Evolutionary conservation across 2,888 invertebrate genomes (phyloP).

Genomic region (Nemotelus nigrinus): DNA sequence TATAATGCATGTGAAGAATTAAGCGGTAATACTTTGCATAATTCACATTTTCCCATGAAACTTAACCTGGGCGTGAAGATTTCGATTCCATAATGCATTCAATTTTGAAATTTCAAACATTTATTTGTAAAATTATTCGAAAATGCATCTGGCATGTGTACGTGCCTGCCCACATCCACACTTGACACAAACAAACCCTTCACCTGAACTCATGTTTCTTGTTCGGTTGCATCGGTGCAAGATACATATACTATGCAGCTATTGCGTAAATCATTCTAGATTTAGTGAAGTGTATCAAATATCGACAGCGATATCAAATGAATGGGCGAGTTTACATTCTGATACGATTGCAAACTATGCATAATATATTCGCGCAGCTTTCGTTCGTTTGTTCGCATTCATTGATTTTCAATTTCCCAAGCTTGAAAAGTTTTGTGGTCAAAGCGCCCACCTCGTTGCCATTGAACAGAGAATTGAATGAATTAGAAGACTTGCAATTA

Average conservation of each 20-base stretch:
- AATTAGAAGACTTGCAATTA: too few relatives aligned
- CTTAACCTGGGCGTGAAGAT: too few relatives aligned
- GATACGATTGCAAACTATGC: too few relatives aligned
- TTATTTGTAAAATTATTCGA: too few relatives aligned
- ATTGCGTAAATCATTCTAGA: not conserved
- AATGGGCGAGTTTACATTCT: too few relatives aligned
- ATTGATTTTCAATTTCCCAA: not conserved
- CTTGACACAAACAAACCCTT: not conserved
- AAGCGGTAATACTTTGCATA: too few relatives aligned
- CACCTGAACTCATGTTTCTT: not conserved
- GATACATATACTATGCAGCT: not conserved
- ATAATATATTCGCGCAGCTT: not conserved
- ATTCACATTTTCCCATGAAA: too few relatives aligned
- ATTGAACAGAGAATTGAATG: not conserved
- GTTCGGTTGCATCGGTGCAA: not conserved
- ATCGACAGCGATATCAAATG: not conserved
- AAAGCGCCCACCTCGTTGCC: not conserved
- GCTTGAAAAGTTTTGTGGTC: not conserved
- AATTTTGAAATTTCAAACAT: too few relatives aligned
- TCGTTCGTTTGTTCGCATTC: not conserved
- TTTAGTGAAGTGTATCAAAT: constrained; percentile 1
- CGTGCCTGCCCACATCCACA: too few relatives aligned
- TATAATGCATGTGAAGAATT: too few relatives aligned
- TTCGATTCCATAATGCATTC: too few relatives aligned
- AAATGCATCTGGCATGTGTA: too few relatives aligned